Percentiles rank a stretch among this genome's conserved stretches.
phyloP scores from a whole-genome alignment of 1,140 invertebrate species.

The Caenorhabditis briggsae region DNA sequence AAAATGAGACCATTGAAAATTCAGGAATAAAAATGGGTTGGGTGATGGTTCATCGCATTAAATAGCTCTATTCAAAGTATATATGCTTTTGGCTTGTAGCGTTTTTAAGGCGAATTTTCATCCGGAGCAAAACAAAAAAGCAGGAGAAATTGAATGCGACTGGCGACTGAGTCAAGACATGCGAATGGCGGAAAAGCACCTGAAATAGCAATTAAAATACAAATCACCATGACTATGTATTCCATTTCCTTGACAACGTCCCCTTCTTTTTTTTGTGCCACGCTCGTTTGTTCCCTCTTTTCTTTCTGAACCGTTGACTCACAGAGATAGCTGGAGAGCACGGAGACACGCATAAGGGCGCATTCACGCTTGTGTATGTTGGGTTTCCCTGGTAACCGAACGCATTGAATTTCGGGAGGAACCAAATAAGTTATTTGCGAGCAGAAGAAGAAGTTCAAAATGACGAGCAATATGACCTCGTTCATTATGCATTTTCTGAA shows the following conservation, averaged over 20 bases:
- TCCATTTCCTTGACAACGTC: too few species aligned
- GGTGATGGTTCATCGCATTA: neutral
- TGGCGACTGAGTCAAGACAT: too few species aligned
- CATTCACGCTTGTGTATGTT: neutral
- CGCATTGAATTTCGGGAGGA: neutral
- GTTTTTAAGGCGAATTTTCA: neutral
- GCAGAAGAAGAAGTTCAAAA: neutral
- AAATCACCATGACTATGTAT: too few species aligned
- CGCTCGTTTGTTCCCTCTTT: neutral
- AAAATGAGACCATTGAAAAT: neutral
- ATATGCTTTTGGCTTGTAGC: neutral
- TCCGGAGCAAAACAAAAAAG: neutral
- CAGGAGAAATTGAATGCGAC: neutral
- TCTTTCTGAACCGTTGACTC: neutral
- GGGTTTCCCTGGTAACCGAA: conserved; percentile 18
- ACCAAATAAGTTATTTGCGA: neutral
- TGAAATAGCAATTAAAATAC: neutral
- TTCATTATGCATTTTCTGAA: conserved; percentile 40
- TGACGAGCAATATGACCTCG: neutral
- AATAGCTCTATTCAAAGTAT: neutral
- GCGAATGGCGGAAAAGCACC: neutral
- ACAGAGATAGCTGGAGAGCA: neutral
- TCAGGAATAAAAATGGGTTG: neutral
- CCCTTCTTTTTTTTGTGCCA: too few species aligned
- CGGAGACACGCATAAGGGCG: neutral